These are phyloP conservation scores for Scatophagus argus DNA, from an alignment of 2,113 vertebrate genomes.

Conservation along the genomic window DNA sequence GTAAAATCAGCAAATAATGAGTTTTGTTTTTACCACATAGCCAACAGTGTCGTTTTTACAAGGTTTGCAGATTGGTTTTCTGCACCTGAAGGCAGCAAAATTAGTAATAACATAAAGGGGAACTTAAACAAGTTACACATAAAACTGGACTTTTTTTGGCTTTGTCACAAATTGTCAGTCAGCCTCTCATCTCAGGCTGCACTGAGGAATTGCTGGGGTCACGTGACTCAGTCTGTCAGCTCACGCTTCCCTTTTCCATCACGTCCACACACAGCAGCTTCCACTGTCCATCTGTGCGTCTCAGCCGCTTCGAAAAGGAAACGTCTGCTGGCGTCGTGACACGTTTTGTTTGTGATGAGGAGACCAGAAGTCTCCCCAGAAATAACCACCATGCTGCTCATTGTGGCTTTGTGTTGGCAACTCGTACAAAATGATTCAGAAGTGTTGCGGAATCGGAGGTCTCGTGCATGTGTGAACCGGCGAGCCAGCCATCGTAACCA, in stretches of 20 bases:
- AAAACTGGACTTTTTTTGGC: too few relatives aligned
- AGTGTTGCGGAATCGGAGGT: too few relatives aligned
- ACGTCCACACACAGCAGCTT: not conserved
- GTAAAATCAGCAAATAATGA: too few relatives aligned
- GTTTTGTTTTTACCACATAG: too few relatives aligned
- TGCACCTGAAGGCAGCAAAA: too few relatives aligned
- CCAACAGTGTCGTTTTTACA: too few relatives aligned
- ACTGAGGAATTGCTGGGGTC: not conserved
- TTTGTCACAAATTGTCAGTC: too few relatives aligned
- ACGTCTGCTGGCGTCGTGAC: not conserved
- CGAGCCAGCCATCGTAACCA: not conserved
- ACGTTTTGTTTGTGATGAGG: not conserved
- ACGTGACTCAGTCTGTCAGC: slow-evolving; percentile 14
- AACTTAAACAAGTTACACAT: too few relatives aligned
- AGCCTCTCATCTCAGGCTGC: not conserved
- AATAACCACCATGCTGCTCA: not conserved
- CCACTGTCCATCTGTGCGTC: not conserved
- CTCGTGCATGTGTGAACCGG: not conserved
- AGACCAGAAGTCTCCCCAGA: not conserved
- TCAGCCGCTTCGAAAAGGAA: not conserved
- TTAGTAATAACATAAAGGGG: too few relatives aligned
- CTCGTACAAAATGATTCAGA: not conserved
- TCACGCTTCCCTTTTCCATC: slow-evolving; percentile 35
- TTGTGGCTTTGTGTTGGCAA: not conserved
- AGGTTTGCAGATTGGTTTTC: too few relatives aligned